Base-by-base conservation (phyloP, 2,888 invertebrate genomes). In the Mimas tiliae region DNA sequence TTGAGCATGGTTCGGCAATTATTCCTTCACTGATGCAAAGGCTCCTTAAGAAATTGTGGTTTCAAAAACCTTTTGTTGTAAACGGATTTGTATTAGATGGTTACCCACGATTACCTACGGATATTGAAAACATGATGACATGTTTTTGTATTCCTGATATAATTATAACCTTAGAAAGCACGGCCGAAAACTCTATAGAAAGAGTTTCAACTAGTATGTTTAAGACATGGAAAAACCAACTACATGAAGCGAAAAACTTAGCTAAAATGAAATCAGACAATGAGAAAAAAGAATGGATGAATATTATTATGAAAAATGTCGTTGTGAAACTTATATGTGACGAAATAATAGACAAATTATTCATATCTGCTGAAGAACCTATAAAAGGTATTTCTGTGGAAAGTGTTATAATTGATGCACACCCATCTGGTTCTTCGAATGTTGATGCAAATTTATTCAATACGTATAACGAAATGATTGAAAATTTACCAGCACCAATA, bases 1-100 rank as follows among this genome's bases (percentile, higher is more conserved):
- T 94, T 67, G 90, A 91, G 78, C 83, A 82, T 55, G 94, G 94
- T 19, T 71, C 85, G 19, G 85, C 91, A n/a, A 76, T 96, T 27
- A 81, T 94, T 11, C 77, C 92, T 0, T 71, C 80, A 27, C 81
- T 94, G 16, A 79, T 94, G 73, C 86, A 89, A 67, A 88, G 88
- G 72, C 72, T 94, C 47, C 74, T 95, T 42, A 82, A 82, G 34
- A 87, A 83, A 42, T 83, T 94, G 38, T 95, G 95, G 95, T 94
- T 93, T 75, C 79, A 92, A 63, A 81, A 91, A 63, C 94, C 95
- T 0, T 94, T 88, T 76, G 83, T 80, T 21, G 75, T 80, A 6
- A 85, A 82, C 19, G 95, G 96, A 6, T 89, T 95, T 77, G 87
- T 96, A 51, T 79, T 96, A 50, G 95, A 95, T 80, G 95, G 95